phyloP scores from a whole-genome alignment of 2,888 invertebrate genomes.

The Tethea ocularis region DNA sequence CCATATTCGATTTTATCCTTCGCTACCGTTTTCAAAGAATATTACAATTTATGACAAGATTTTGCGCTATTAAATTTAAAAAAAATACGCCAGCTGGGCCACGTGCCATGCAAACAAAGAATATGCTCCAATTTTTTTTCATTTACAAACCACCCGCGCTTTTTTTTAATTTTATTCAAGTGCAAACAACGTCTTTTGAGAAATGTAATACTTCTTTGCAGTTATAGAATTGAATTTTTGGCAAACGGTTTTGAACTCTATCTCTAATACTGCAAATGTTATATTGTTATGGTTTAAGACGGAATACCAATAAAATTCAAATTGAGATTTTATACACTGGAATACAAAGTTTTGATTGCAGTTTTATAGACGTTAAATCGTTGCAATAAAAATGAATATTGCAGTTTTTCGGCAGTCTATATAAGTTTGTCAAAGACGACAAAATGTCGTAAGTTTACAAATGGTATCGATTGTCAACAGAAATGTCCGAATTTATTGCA shows the following conservation, averaged over 20 bases:
- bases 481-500: slow-evolving; percentile 3
- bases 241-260: not conserved
- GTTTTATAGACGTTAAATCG: not conserved
- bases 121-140: slow-evolving; percentile 52
- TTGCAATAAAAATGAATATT: not conserved
- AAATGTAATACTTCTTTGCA: slow-evolving; percentile 19
- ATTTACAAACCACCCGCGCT: slow-evolving; percentile 35
- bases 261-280: not conserved
- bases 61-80: not conserved
- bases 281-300: not conserved
- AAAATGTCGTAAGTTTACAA: slow-evolving; percentile 1
- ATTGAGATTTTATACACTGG: slow-evolving; percentile 6
- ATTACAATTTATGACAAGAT: slow-evolving; percentile 6
- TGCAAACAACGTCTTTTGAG: slow-evolving; percentile 25
- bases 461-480: not conserved
- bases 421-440: not conserved
- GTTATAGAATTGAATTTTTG: slow-evolving; percentile 18
- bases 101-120: slow-evolving; percentile 43
- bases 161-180: slow-evolving; percentile 12
- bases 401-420: not conserved
- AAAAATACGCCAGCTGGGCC: slow-evolving; percentile 51
- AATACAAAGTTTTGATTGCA: not conserved
- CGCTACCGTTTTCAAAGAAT: not conserved
- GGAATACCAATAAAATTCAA: not conserved
- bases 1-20: not conserved